Percentiles rank a stretch among this genome's conserved stretches.
Evolutionary conservation across 92 coral and sea anemone species (phyloP).

Genomic region (Ricordea florida): DNA sequence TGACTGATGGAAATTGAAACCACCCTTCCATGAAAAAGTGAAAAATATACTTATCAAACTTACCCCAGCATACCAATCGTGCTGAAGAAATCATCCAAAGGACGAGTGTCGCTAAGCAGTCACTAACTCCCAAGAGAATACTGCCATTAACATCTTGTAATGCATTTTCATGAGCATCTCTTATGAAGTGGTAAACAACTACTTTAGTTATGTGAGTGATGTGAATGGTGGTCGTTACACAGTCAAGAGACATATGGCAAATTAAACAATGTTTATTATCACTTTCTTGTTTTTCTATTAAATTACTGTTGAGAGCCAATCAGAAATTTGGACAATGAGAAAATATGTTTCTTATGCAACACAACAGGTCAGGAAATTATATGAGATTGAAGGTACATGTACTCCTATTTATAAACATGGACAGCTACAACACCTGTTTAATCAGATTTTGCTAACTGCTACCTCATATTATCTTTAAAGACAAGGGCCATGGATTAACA

Average conservation of each 20-base stretch:
- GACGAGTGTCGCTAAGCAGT: too few species aligned
- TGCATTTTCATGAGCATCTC: too few species aligned
- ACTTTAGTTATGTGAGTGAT: too few species aligned
- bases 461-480: too few species aligned
- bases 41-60: too few species aligned
- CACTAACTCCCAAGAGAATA: too few species aligned
- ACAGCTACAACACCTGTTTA: neutral
- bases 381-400: constrained; percentile 12
- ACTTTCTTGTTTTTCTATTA: neutral
- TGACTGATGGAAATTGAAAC: too few species aligned
- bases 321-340: constrained; percentile 5
- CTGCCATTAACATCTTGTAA: too few species aligned
- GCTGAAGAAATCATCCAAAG: too few species aligned
- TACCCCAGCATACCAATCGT: too few species aligned
- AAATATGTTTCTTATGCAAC: constrained; percentile 14
- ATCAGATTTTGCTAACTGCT: neutral
- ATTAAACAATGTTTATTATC: neutral
- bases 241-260: neutral
- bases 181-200: neutral
- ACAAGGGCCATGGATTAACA: too few species aligned
- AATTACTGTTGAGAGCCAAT: neutral
- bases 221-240: neutral
- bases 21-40: too few species aligned
- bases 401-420: neutral
- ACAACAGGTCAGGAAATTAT: neutral